A percentile compares a stretch with the other conserved stretches of the same genome.
Conservation (phyloP, 2,797 vertebrate species). For the Falco naumanni region DNA sequence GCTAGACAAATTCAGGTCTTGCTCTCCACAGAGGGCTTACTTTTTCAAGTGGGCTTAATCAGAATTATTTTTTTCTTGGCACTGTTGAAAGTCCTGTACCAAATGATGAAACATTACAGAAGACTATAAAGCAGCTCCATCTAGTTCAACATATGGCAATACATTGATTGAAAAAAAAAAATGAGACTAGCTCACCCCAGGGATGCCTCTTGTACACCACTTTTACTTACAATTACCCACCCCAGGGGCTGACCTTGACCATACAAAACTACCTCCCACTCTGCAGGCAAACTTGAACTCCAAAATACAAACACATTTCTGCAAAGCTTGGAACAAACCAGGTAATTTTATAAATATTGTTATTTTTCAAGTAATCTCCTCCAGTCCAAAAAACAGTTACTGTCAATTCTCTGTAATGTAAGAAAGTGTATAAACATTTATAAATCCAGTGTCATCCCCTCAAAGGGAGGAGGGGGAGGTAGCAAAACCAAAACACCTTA, state of each 20-base stretch:
- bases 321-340: neutral
- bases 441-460: neutral
- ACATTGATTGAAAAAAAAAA: neutral
- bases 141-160: neutral
- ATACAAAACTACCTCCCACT: neutral
- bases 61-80: neutral
- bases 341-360: neutral
- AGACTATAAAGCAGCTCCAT: neutral
- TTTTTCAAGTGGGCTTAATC: neutral
- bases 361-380: neutral
- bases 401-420: neutral
- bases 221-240: neutral
- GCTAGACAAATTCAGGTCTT: neutral
- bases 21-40: neutral
- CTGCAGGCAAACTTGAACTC: neutral
- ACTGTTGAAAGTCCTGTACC: neutral
- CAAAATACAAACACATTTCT: neutral
- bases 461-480: neutral
- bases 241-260: neutral
- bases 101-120: neutral
- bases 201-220: neutral
- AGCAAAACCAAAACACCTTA: neutral
- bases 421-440: neutral
- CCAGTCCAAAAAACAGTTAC: neutral
- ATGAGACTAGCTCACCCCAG: neutral